Evolutionary conservation across 1,140 invertebrate genomes (phyloP).

Genomic region (Sycophila sp.): DNA sequence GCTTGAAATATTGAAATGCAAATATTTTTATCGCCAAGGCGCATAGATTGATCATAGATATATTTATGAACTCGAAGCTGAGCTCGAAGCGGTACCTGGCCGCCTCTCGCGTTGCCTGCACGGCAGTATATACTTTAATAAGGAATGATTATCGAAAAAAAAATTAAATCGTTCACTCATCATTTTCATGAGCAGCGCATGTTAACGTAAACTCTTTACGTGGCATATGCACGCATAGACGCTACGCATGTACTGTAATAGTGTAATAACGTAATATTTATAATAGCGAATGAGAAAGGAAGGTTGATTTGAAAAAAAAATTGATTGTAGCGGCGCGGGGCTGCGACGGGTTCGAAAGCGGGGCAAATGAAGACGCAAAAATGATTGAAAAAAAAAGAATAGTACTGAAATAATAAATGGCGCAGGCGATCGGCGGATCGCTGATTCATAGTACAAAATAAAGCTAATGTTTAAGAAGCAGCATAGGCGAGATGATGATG

Average conservation of each 20-base stretch:
- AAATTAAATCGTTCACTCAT: constrained; percentile 13
- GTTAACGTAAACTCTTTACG: constrained; percentile 14
- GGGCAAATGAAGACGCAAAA: constrained; percentile 41
- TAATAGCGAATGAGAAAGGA: constrained; percentile 39
- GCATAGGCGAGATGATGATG: too few relatives aligned
- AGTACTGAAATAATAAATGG: constrained; percentile 31
- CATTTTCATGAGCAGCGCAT: constrained; percentile 28
- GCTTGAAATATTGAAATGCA: neutral
- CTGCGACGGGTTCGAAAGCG: constrained; percentile 42
- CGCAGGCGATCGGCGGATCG: constrained; percentile 47
- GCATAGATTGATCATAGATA: neutral
- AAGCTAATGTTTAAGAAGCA: constrained; percentile 52
- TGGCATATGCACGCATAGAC: neutral
- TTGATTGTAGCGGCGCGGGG: constrained; percentile 35
- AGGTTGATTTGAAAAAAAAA: constrained; percentile 21
- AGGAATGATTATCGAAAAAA: constrained; percentile 24
- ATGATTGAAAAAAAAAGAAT: constrained; percentile 25
- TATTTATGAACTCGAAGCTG: too few relatives aligned
- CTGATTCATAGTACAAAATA: constrained; percentile 65
- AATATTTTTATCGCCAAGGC: constrained; percentile 27
- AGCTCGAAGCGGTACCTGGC: too few relatives aligned
- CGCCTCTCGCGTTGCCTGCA: too few relatives aligned
- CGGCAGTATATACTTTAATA: constrained; percentile 15
- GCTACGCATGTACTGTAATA: constrained; percentile 34
- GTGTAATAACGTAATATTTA: constrained; percentile 42